phyloP scores from a whole-genome alignment of 2,113 vertebrate species.

The Ivindomyrus marchei region DNA sequence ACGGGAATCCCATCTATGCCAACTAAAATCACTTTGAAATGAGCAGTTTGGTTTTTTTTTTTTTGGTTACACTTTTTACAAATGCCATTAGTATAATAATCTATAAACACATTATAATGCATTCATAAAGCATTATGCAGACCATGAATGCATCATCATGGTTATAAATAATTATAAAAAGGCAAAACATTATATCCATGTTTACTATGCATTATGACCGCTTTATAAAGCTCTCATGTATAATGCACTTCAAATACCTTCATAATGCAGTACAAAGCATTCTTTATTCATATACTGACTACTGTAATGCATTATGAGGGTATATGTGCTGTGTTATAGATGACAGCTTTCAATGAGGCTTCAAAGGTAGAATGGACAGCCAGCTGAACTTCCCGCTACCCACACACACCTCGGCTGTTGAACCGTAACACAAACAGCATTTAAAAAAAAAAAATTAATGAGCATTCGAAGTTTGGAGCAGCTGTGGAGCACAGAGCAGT shows the following conservation, averaged over 20 bases:
- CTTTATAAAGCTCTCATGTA: neutral
- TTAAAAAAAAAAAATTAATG: neutral
- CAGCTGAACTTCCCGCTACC: neutral
- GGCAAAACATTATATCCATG: neutral
- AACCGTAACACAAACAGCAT: neutral
- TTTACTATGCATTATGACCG: neutral
- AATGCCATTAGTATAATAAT: neutral
- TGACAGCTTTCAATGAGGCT: neutral
- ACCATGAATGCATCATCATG: too few relatives aligned
- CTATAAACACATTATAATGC: neutral
- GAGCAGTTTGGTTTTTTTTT: neutral
- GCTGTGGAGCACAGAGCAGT: slow-evolving; percentile 30
- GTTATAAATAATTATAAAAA: neutral
- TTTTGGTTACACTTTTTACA: neutral
- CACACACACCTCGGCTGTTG: neutral
- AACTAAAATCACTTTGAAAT: neutral
- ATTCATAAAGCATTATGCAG: neutral
- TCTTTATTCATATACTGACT: neutral
- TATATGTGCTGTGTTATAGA: neutral
- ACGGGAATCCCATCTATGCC: neutral
- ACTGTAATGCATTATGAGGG: neutral
- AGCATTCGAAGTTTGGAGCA: slow-evolving; percentile 9
- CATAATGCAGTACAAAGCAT: neutral
- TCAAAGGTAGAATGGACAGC: neutral
- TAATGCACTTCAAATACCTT: neutral